Conservation (phyloP, 2,888 invertebrate species). For the Anthoptus insignis region DNA sequence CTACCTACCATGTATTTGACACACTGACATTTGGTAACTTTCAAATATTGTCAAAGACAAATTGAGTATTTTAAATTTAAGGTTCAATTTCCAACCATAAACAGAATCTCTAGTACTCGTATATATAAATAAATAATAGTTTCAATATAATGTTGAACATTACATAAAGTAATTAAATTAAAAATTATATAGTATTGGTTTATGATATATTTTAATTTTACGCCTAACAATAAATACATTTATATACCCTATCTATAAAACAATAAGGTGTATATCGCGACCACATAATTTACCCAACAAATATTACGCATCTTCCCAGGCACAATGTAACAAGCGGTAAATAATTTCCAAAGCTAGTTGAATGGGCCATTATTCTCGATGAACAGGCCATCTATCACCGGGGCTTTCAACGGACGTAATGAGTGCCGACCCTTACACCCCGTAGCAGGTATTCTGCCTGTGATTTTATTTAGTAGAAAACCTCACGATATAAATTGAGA, state of each 20-base stretch:
- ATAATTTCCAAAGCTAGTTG: constrained; percentile 62
- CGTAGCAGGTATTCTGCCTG: constrained; percentile 9
- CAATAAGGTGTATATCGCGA: too few relatives aligned
- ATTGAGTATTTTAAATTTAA: too few relatives aligned
- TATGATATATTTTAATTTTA: too few relatives aligned
- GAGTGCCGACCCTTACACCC: constrained; percentile 50
- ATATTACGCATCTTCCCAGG: constrained; percentile 15
- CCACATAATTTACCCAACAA: neutral
- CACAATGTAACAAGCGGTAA: constrained; percentile 56
- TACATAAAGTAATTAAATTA: too few relatives aligned
- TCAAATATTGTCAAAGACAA: too few relatives aligned
- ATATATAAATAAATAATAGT: too few relatives aligned
- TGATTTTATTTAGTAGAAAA: constrained; percentile 6
- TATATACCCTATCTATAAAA: too few relatives aligned
- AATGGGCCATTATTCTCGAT: constrained; percentile 74
- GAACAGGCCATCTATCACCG: constrained; percentile 75
- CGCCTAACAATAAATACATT: too few relatives aligned
- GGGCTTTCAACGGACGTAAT: constrained; percentile 69
- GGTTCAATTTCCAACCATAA: too few relatives aligned
- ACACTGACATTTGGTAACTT: constrained; percentile 3
- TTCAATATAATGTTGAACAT: too few relatives aligned
- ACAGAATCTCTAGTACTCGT: too few relatives aligned
- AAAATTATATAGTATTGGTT: too few relatives aligned
- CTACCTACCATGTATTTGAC: constrained; percentile 5
- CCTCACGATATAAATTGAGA: constrained; percentile 4